phyloP scores from a whole-genome alignment of 2,113 vertebrate genomes.

The Pachycephala philippinensis region DNA sequence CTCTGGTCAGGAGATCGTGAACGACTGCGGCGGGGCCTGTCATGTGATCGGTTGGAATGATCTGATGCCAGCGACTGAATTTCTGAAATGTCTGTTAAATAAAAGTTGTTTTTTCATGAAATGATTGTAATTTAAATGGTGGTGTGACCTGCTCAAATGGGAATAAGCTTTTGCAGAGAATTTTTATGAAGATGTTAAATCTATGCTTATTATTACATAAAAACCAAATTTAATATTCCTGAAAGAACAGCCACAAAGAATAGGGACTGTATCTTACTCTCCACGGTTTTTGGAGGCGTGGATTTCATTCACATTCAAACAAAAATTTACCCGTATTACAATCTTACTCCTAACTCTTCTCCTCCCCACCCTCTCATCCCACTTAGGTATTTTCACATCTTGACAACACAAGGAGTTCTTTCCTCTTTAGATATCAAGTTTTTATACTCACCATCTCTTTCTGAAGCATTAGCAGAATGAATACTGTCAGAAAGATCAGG shows the following conservation, averaged over 20 bases:
- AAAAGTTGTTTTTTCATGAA: constrained; percentile 58
- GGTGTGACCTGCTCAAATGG: constrained; percentile 20
- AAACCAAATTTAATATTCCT: neutral
- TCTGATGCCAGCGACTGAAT: constrained; percentile 98
- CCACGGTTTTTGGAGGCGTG: neutral
- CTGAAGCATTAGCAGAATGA: constrained; percentile 95
- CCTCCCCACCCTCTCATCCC: neutral
- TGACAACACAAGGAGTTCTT: neutral
- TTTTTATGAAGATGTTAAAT: constrained; percentile 20
- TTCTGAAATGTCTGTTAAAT: constrained; percentile 96
- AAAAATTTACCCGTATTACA: neutral
- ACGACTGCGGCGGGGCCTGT: constrained; percentile 88
- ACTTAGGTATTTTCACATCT: neutral
- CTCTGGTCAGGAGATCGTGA: constrained; percentile 93
- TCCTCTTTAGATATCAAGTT: neutral
- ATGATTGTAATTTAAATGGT: constrained; percentile 51
- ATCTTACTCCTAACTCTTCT: neutral
- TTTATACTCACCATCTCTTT: constrained; percentile 88
- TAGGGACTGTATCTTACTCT: neutral
- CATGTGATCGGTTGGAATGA: constrained; percentile 95
- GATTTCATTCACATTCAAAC: neutral
- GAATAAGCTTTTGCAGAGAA: constrained; percentile 30
- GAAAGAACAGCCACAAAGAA: neutral
- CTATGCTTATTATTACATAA: neutral
- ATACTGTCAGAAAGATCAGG: constrained; percentile 97